A percentile compares a stretch with the other conserved stretches of the same genome.
phyloP scores from a whole-genome alignment of 2,888 invertebrate genomes.

The Dicycla oo region DNA sequence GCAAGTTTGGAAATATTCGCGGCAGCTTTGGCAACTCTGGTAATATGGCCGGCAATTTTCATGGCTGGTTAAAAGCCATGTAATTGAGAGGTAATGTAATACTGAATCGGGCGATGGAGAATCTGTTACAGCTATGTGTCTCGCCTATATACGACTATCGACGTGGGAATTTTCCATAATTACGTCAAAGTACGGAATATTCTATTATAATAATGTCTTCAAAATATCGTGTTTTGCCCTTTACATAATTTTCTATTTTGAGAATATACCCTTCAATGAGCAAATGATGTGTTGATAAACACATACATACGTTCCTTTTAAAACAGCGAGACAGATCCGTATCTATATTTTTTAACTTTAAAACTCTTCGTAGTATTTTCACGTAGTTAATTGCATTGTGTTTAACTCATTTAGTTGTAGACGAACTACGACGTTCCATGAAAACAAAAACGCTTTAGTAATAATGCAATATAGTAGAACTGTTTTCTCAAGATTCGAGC shows the following conservation, averaged over 20 bases:
- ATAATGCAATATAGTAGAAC: slow-evolving; percentile 10
- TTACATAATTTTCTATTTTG: slow-evolving; percentile 3
- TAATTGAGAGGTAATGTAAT: slow-evolving; percentile 33
- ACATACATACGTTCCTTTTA: background rate
- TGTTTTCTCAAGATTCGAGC: slow-evolving; percentile 7
- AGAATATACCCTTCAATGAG: background rate
- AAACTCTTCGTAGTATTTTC: slow-evolving; percentile 24
- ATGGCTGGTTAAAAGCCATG: slow-evolving; percentile 30
- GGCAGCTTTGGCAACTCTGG: too few species aligned
- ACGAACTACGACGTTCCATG: slow-evolving; percentile 27
- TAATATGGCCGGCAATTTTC: too few species aligned
- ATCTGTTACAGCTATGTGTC: background rate
- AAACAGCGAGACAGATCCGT: slow-evolving; percentile 4
- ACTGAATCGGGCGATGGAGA: too few species aligned
- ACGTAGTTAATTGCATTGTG: slow-evolving; percentile 40
- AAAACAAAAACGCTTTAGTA: slow-evolving; percentile 21
- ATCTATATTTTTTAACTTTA: background rate
- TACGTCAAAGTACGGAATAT: background rate
- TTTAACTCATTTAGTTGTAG: slow-evolving; percentile 31
- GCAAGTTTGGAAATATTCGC: too few species aligned
- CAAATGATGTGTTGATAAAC: slow-evolving; percentile 9
- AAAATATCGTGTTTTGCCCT: background rate
- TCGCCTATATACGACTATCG: background rate
- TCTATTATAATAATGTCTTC: slow-evolving; percentile 7
- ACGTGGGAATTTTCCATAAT: slow-evolving; percentile 9